Base-by-base conservation (phyloP, 2,113 vertebrate species). In the Dermatemys mawii region DNA sequence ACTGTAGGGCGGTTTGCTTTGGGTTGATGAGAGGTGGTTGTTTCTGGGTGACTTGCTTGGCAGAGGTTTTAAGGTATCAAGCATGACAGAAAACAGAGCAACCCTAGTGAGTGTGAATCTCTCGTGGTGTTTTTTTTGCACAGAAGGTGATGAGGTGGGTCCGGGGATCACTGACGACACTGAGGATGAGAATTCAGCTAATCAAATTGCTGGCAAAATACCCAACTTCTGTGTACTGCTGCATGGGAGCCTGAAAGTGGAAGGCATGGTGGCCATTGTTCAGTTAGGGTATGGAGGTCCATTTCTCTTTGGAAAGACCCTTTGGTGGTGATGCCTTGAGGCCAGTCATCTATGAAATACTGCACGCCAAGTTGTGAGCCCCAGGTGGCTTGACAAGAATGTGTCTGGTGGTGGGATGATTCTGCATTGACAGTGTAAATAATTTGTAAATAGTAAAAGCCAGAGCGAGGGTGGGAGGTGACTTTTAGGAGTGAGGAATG, bases 261-360 rank as follows among this genome's bases (percentile, higher is more conserved):
- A 99, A 97, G 99, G 99, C 92, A 99, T 99, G 99, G 99, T 99
- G 96, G 99, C 99, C 2, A 98, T 99, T 75, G 99, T 99, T 87
- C 99, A 99, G 88, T 95, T 99, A 90, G 99, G 99, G 99, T 99
- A 98, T 98, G 98, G 89, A 90, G 78, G 86, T 90, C 89, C 80
- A 90, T 87, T 38, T 81, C 90, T 94, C 90, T 95, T 89, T 90
- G 81, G 91, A 87, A 50, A 86, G 89, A 92, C 83, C 60, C 88
- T 63, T 89, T 91, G 92, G 92, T 93, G 50, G 46, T 67, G 13
- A 35, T 60, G 11, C 29, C 53, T 84, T 91, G 16, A 8, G 6
- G 44, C 22, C 80, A 90, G 90, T 94, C 51, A 49, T 93, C 88
- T 35, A 17, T 80, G 50, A 80, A 87, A 88, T 90, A 84, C 86